Evolutionary conservation across 2,113 vertebrate genomes (phyloP), one percentile per base, ranked within the genome.

Genomic region (Amia ocellicauda): DNA sequence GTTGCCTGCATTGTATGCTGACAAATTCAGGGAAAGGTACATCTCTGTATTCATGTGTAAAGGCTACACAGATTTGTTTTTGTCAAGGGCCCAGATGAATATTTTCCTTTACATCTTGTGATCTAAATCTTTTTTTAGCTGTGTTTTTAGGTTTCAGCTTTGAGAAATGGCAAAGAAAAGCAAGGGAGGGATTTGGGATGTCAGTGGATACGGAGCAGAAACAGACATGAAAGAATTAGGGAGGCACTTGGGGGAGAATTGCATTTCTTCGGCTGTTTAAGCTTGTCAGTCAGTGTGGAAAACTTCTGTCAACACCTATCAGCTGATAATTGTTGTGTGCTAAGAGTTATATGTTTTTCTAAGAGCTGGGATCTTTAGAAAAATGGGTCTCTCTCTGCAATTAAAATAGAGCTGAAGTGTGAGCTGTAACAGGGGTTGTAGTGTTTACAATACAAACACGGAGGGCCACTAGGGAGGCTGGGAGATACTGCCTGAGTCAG

Each of bases 401-500:
- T 43, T 24, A 19, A 27, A 54, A 24, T 43, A 26, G 43, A 55
- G 53, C 13, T 20, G 7, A 8, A 50, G 26, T 40, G 17, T 24
- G 42, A 20, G 42, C 5, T 22, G 69, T 20, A 27, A 36, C 31
- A 31, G 52, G 23, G 31, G 31, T 36, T 36, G 31, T 11, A 36
- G 5, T 72, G 55, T 50, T 58, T 59, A 49, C 49, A 62, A 54
- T 64, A 58, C 58, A 69, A 67, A 65, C 23, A 58, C 45, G 53
- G 31, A 58, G 70, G 42, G 64, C 61, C 60, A 70, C 66, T 64
- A 45, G n/a, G 67, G 66, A 67, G 19, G 28, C 31, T 26, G 47
- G 2, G 70, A 64, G 78, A 83, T 80, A 82, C 76, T 71, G 74
- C 84, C 83, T 76, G 78, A 85, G 88, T 82, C 86, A 90, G 88